Evolutionary conservation across 2,888 invertebrate species (phyloP), one percentile per base, ranked within the genome.

Genomic region (Coenonympha arcania): DNA sequence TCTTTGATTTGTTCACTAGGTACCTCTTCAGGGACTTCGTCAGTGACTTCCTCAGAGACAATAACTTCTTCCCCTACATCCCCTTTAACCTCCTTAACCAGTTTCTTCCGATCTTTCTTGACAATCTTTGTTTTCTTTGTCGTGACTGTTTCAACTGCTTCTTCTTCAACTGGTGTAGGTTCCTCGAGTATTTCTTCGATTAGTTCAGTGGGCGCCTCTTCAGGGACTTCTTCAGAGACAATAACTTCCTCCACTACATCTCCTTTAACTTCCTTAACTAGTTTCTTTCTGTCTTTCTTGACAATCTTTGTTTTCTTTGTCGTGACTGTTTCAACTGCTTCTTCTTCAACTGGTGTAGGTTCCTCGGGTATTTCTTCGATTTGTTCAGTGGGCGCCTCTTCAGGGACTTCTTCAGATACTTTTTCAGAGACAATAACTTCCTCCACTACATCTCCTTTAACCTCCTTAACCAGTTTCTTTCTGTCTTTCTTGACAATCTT

Each of bases 331-430:
- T 89, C 87, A 13, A 54, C 73, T 31, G 80, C 83, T 73, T n/a
- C 24, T 83, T 76, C 89, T 68, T 89, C 89, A 2, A 16, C 5
- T 9, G 28, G 28, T 57, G 88, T 87, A 2, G 89, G 89, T 63
- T 87, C 79, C 9, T 91, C 76, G 33, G 89, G 81, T 57, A 90
- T 89, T 59, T 88, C 88, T 54, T 90, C 80, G 3, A 4, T 30
- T 30, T 33, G 18, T 6, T 33, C 33, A 9, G 18, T 16, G 2
- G 8, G 16, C 2, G 3, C 2, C 15, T 33, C 18, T 18, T 30
- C n/a, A 2, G 9, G 5, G 11, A 13, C 24, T 18, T 33, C 33
- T 18, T 33, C 18, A 6, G 80, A 73, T 0, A 4, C 24, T 24
- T 24, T 9, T 2, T 4, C 13, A 1, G 16, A 16, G 3, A 18